Base-by-base conservation (phyloP, 2,888 invertebrate species). In the Arrhopalites spinosus region DNA sequence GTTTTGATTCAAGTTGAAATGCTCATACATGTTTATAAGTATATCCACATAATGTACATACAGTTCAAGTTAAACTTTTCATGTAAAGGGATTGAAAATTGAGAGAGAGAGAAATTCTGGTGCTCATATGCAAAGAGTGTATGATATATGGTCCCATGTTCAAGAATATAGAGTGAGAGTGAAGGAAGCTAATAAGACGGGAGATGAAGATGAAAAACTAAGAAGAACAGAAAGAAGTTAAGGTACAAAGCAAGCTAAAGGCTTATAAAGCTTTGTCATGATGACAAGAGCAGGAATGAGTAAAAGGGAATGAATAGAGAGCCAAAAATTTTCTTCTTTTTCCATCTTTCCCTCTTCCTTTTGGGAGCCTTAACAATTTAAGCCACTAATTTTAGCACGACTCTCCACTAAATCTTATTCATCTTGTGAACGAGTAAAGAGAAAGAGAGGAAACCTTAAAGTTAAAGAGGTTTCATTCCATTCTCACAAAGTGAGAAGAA, bases 351-450 rank as follows among this genome's bases (percentile, higher is more conserved):
- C 5, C 5, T 3, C 36, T 36, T 36, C 11, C 36, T 36, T 23
- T 66, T 45, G 36, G 17, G 17, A 45, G 66, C 30, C 66, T 66
- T 66, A 66, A 66, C 66, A 66, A 66, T 45, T 66, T 66, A 45
- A 66, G 66, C 66, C 66, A 66, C 66, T 66, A 66, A 66, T 66
- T 66, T 66, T 66, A 66, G 66, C 66, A 66, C 66, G 66, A 66
- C 66, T 66, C 66, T 66, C 45, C 66, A 66, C 66, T 66, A 66
- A 66, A 66, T 66, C 66, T 66, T 66, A 66, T 66, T 66, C 66
- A 66, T 66, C 45, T 59, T 25, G 2, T 27, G 15, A 15, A 50
- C 20, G 50, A n/a, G 59, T 2, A 56, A n/a, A 56, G 53, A 56
- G 2, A n/a, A 11, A 25, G 15, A 25, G 27, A 59, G 59, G 25